Evolutionary conservation across 2,113 vertebrate species (phyloP).

Genomic region (Cariama cristata): DNA sequence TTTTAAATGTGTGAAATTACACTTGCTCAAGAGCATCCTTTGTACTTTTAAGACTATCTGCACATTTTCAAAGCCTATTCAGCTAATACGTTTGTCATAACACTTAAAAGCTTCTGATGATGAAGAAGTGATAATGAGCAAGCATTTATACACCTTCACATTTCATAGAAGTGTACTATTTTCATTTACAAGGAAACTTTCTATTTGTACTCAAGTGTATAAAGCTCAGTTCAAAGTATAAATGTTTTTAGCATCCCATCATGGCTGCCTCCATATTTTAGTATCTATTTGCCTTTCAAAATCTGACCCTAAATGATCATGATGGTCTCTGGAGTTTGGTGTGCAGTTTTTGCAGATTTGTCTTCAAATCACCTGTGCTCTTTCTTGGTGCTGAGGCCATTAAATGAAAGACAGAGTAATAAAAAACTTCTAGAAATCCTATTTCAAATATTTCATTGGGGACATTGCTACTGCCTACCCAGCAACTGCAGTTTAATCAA

Average conservation of each 20-base stretch:
- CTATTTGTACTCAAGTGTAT: background rate
- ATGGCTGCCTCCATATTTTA: background rate
- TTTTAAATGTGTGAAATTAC: background rate
- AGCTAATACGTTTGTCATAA: background rate
- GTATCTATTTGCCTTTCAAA: background rate
- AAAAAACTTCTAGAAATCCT: background rate
- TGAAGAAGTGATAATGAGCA: background rate
- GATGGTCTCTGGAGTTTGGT: background rate
- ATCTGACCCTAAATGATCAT: background rate
- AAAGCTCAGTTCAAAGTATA: background rate
- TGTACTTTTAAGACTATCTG: constrained; percentile 48
- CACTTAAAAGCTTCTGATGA: constrained; percentile 14
- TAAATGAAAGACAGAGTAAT: background rate
- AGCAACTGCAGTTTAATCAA: background rate
- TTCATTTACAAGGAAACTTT: background rate
- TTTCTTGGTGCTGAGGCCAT: background rate
- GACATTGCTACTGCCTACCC: background rate
- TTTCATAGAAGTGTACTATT: constrained; percentile 6
- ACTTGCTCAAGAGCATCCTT: constrained; percentile 1
- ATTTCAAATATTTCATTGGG: background rate
- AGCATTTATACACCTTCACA: background rate
- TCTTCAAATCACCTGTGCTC: background rate
- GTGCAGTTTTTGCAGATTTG: background rate
- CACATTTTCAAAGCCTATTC: constrained; percentile 47
- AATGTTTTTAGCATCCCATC: background rate